A percentile compares a stretch with the other conserved stretches of the same genome.
Evolutionary conservation across 1,140 invertebrate species (phyloP).

Genomic region (Euura saliciscinereae): DNA sequence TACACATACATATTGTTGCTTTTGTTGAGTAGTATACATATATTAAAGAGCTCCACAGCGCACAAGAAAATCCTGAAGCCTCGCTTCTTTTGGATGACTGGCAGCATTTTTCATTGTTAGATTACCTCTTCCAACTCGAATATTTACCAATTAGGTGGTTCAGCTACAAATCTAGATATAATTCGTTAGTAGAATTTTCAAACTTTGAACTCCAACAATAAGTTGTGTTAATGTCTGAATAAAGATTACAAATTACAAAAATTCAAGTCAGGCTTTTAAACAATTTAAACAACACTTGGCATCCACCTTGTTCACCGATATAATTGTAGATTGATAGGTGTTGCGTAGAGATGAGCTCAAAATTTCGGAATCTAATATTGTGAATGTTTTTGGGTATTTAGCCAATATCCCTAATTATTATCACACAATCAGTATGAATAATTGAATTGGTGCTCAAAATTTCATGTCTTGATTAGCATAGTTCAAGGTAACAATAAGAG

Average conservation of each 20-base stretch:
- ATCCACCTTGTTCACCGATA: neutral
- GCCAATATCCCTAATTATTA: neutral
- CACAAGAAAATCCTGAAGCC: neutral
- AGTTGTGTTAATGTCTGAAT: too few species aligned
- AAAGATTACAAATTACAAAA: too few species aligned
- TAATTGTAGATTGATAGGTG: neutral
- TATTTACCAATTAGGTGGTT: neutral
- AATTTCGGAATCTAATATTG: conserved; percentile 3
- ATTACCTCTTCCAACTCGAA: neutral
- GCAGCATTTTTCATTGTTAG: neutral
- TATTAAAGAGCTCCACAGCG: neutral
- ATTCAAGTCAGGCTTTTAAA: neutral
- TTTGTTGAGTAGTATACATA: neutral
- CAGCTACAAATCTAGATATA: too few species aligned
- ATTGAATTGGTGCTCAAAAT: neutral
- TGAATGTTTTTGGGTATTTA: neutral
- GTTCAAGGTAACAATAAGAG: neutral
- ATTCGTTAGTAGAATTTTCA: too few species aligned
- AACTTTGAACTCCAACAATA: too few species aligned
- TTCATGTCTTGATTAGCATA: neutral
- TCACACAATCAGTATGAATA: neutral
- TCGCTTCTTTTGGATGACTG: neutral
- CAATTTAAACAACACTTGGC: neutral
- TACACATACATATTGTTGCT: too few species aligned
- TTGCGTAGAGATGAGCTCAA: neutral